Evolutionary conservation across 2,113 vertebrate genomes (phyloP).

Genomic region (Caranx ignobilis): DNA sequence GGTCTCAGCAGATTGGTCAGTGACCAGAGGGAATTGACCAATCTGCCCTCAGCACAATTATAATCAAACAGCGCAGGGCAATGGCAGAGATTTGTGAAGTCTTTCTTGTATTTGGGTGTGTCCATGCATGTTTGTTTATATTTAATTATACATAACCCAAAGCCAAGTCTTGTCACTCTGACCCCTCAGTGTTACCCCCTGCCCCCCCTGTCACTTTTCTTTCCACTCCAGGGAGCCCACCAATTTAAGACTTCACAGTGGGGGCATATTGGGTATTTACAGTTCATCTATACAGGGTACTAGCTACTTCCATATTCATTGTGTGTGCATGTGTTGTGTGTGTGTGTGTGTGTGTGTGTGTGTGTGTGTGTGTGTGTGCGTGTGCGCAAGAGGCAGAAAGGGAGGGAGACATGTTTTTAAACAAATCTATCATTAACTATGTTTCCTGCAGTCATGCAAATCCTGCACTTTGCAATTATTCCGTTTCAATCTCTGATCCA

Average conservation of each 20-base stretch:
- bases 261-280: constrained; percentile 66
- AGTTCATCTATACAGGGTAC: constrained; percentile 59
- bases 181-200: constrained; percentile 40
- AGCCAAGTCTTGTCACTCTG: constrained; percentile 46
- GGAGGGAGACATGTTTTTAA: constrained; percentile 6
- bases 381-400: neutral
- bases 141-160: constrained; percentile 6
- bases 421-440: constrained; percentile 52
- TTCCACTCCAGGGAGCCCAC: constrained; percentile 52
- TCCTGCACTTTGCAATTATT: constrained; percentile 35
- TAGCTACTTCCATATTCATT: constrained; percentile 65
- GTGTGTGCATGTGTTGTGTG: constrained; percentile 23
- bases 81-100: constrained; percentile 8
- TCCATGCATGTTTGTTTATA: constrained; percentile 33
- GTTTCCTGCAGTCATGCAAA: constrained; percentile 38
- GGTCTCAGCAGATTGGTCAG: constrained; percentile 53
- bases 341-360: neutral
- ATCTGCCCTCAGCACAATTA: constrained; percentile 1
- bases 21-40: constrained; percentile 42
- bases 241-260: constrained; percentile 67
- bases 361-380: neutral
- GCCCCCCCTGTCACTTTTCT: constrained; percentile 35
- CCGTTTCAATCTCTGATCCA: constrained; percentile 45
- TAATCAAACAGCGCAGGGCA: constrained; percentile 10
- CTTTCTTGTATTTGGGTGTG: constrained; percentile 8